These are phyloP conservation scores for Calephelis perditalis DNA, from an alignment of 2,888 invertebrate species.

Conservation along the genomic window DNA sequence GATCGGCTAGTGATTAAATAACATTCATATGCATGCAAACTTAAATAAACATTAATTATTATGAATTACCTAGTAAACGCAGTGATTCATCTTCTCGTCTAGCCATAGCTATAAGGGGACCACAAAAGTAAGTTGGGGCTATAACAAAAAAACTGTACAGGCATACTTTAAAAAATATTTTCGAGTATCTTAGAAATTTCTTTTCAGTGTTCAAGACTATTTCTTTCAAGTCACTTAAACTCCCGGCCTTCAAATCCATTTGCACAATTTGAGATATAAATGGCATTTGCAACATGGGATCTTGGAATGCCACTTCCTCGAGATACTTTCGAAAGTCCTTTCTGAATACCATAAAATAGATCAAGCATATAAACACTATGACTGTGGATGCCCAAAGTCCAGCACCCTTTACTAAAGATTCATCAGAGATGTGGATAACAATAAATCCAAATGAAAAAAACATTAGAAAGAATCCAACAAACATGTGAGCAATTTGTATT, in stretches of 20 bases:
- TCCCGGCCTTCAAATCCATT: slow-evolving; percentile 31
- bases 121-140: slow-evolving; percentile 52
- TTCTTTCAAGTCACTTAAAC: slow-evolving; percentile 43
- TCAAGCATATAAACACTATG: slow-evolving; percentile 57
- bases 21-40: too few relatives aligned
- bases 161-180: slow-evolving; percentile 47
- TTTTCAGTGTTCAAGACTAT: slow-evolving; percentile 46
- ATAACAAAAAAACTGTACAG: slow-evolving; percentile 45
- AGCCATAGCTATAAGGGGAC: slow-evolving; percentile 52
- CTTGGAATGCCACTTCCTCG: slow-evolving; percentile 51
- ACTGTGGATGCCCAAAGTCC: slow-evolving; percentile 64
- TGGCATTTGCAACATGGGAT: slow-evolving; percentile 51
- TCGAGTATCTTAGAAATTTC: slow-evolving; percentile 45
- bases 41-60: too few relatives aligned
- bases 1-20: too few relatives aligned
- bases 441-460: slow-evolving; percentile 57
- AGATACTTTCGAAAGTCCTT: slow-evolving; percentile 49
- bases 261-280: slow-evolving; percentile 41
- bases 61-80: slow-evolving; percentile 51
- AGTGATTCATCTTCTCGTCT: slow-evolving; percentile 44
- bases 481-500: slow-evolving; percentile 51
- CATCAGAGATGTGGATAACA: slow-evolving; percentile 38
- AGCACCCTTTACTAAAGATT: slow-evolving; percentile 54
- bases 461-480: slow-evolving; percentile 48
- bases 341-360: slow-evolving; percentile 50